phyloP scores from a whole-genome alignment of 1,140 invertebrate genomes.

The Luehdorfia chinensis region DNA sequence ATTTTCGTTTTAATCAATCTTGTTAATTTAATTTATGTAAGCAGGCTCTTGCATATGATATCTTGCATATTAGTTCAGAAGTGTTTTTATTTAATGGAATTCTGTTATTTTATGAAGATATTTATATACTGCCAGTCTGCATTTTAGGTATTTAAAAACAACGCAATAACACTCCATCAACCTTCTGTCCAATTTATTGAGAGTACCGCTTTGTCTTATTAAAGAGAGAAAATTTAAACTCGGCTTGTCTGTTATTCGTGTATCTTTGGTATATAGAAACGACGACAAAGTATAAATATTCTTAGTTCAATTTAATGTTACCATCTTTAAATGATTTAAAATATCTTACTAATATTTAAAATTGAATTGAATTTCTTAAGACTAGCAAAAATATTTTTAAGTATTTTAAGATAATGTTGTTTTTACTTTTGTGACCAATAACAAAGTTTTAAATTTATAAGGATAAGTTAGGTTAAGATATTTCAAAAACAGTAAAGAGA shows the following conservation, averaged over 20 bases:
- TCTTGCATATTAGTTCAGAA: conserved; percentile 28
- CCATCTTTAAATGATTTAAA: too few relatives aligned
- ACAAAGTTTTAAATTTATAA: conserved; percentile 60
- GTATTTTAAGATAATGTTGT: conserved; percentile 57
- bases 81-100: conserved; percentile 26
- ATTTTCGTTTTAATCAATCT: conserved; percentile 24
- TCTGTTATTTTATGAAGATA: conserved; percentile 19
- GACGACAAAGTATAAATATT: too few relatives aligned
- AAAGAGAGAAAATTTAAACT: too few relatives aligned
- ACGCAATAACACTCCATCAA: conserved; percentile 5
- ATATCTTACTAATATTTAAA: neutral
- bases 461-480: conserved; percentile 58
- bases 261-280: too few relatives aligned
- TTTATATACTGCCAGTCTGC: conserved; percentile 35
- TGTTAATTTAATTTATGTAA: conserved; percentile 40
- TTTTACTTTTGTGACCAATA: conserved; percentile 72
- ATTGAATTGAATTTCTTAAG: neutral
- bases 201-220: conserved; percentile 5
- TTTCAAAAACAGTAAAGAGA: conserved; percentile 58
- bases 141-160: conserved; percentile 4
- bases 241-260: too few relatives aligned
- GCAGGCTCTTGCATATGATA: conserved; percentile 59
- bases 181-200: conserved; percentile 12
- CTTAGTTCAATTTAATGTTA: too few relatives aligned
- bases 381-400: conserved; percentile 26